Base-by-base conservation (phyloP, 2,888 invertebrate genomes). In the Bhutanitis thaidina region DNA sequence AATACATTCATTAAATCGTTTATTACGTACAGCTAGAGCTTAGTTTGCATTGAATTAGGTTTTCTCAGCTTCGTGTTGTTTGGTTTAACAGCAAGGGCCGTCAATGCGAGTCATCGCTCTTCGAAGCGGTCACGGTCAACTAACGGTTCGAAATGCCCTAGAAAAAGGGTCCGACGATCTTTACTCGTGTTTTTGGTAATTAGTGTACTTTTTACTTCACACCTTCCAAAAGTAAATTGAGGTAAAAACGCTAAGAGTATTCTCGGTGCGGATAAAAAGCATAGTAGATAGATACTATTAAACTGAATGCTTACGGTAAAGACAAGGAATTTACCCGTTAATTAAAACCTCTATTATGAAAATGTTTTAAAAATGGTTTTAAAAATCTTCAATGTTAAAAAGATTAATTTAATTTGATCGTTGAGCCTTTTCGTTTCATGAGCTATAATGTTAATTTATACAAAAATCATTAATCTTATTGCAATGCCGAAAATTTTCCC, bases 101-200 rank as follows among this genome's bases (percentile, higher is more conserved):
- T 65, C 67, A 67, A 61, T 61, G 56, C 69, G 58, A 76, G 77
- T 75, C 78, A 78, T 74, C 71, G 74, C 62, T 56, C 63, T 59
- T 58, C 66, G 70, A 62, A 67, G 61, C 77, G 82, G 85, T 85
- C 87, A 86, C 73, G 85, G 86, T 65, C 86, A 70, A 61, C 43
- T 87, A 87, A 87, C 87, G 80, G 87, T 62, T 67, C 58, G 54
- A 63, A 52, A 60, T 70, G 87, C 76, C 84, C 86, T 77, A 85
- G 74, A 72, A 75, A 79, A 80, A 78, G 50, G 86, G 79, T 62
- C 64, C 58, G 54, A 37, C 43, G 65, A 65, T 64, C 66, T 62
- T 67, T 67, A 64, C 61, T 30, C 12, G 34, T 13, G 5, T 44
- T 50, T 44, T 39, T 37, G 7, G 34, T 29, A 35, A 38, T 32